Conservation (phyloP, 2,113 vertebrate genomes). For the Rhinolophus sinicus region DNA sequence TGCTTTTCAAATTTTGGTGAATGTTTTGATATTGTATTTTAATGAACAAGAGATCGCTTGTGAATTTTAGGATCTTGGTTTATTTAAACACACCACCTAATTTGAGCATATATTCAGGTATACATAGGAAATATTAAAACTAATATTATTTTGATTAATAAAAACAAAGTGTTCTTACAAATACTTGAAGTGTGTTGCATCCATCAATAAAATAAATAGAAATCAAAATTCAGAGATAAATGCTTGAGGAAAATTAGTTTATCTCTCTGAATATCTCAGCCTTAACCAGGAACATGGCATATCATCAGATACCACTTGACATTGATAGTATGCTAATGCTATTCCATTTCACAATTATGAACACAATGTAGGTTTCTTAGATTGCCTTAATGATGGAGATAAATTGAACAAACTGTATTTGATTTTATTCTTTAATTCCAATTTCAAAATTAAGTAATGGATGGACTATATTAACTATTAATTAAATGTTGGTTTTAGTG, state of each 20-base stretch:
- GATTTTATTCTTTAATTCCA: neutral
- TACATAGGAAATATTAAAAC: neutral
- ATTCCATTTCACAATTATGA: neutral
- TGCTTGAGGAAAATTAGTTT: neutral
- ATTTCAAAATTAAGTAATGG: neutral
- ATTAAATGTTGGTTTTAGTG: neutral
- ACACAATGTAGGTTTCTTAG: neutral
- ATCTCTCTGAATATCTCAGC: neutral
- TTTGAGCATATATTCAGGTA: neutral
- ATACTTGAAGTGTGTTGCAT: neutral
- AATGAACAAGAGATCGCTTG: neutral
- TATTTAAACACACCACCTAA: neutral
- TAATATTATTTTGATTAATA: neutral
- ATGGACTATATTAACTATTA: neutral
- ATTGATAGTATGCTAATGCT: neutral
- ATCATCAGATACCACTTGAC: neutral
- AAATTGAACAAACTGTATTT: neutral
- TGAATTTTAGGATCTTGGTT: neutral
- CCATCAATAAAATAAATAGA: neutral
- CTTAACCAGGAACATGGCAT: neutral
- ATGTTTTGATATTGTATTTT: neutral
- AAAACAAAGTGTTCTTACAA: neutral
- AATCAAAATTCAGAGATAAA: neutral
- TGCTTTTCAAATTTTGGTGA: neutral
- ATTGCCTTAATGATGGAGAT: neutral